Percentiles rank a stretch among this genome's conserved stretches.
These are phyloP conservation scores for Heteractis magnifica DNA, from an alignment of 92 coral and sea anemone species.

Conservation along the genomic window DNA sequence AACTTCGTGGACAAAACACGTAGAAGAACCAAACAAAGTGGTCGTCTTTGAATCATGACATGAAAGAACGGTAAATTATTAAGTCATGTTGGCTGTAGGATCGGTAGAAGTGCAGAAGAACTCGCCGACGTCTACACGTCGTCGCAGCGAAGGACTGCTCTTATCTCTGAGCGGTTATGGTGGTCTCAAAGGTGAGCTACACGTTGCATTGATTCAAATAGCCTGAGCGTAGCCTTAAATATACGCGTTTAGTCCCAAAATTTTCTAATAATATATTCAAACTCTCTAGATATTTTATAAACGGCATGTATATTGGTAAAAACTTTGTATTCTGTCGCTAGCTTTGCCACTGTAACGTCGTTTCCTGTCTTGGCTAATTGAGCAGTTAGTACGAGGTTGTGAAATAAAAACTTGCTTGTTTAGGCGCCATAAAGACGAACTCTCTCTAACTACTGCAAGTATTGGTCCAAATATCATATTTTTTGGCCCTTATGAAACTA, in stretches of 20 bases:
- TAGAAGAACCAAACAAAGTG: neutral
- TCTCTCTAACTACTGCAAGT: slow-evolving; percentile 7
- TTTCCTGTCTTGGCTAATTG: slow-evolving; percentile 26
- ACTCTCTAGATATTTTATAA: neutral
- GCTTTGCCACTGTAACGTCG: neutral
- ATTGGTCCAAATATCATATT: neutral
- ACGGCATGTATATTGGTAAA: neutral
- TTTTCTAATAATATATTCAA: neutral
- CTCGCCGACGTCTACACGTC: slow-evolving; percentile 17
- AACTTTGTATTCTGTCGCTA: neutral
- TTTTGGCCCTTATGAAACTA: neutral
- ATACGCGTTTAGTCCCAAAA: neutral
- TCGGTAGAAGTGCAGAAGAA: slow-evolving; percentile 6
- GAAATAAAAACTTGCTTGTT: neutral
- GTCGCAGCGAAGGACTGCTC: slow-evolving; percentile 36
- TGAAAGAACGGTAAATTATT: neutral
- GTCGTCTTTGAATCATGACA: neutral
- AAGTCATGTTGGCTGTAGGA: slow-evolving; percentile 18
- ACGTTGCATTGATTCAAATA: neutral
- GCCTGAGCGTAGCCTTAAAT: neutral
- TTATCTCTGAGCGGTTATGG: slow-evolving; percentile 44
- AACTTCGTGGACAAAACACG: neutral
- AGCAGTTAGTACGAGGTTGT: neutral
- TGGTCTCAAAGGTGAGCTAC: slow-evolving; percentile 20
- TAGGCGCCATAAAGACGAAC: neutral